A percentile compares a stretch with the other conserved stretches of the same genome.
phyloP scores from a whole-genome alignment of 2,888 invertebrate species.

The Axea sp. region DNA sequence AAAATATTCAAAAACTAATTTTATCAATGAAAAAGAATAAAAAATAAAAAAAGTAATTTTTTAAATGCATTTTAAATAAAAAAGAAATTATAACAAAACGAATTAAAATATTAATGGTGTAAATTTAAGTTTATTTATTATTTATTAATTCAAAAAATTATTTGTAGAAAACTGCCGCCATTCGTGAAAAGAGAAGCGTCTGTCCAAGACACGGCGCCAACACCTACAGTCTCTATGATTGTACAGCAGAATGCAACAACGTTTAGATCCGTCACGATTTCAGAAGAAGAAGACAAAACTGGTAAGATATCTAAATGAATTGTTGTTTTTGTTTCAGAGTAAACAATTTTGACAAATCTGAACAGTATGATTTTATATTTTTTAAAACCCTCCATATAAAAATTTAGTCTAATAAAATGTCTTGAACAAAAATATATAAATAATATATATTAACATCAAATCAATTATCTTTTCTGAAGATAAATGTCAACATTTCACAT shows the following conservation, averaged over 20 bases:
- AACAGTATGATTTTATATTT: no score
- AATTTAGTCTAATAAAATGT: no score
- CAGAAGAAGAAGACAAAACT: conserved; percentile 65
- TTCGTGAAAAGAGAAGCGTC: conserved; percentile 65
- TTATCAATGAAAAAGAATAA: background rate
- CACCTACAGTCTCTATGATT: conserved; percentile 34
- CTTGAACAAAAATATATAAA: no score
- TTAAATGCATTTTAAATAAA: background rate
- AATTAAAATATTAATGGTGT: background rate
- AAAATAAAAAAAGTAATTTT: background rate
- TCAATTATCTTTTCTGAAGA: no score
- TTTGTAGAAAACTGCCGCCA: conserved; percentile 71
- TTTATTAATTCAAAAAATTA: background rate
- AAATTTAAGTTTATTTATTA: background rate
- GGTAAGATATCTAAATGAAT: conserved; percentile 63
- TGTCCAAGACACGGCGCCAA: conserved; percentile 30
- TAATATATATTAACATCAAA: no score
- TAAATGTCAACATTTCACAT: no score
- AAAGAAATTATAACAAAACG: background rate
- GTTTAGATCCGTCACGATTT: conserved; percentile 59
- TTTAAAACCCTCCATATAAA: no score
- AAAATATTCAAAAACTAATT: conserved; percentile 5
- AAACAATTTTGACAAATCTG: no score
- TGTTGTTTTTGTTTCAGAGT: background rate
- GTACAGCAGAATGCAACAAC: conserved; percentile 59